A percentile compares a stretch with the other conserved stretches of the same genome.
Evolutionary conservation across 2,888 invertebrate species (phyloP).

Genomic region (Papilio gigon): DNA sequence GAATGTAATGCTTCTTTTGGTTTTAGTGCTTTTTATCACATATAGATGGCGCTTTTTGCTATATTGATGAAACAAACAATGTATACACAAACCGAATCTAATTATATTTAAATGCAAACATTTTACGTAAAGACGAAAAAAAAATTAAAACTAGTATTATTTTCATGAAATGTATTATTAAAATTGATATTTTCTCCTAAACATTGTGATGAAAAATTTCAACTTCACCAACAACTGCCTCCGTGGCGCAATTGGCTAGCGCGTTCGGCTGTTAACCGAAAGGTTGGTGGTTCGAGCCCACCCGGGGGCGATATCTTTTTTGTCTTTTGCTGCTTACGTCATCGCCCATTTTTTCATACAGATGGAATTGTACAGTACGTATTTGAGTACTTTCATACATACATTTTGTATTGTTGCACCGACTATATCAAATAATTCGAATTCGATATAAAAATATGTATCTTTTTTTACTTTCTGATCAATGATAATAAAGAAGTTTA

Average conservation of each 20-base stretch:
- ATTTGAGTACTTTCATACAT: no score
- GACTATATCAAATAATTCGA: no score
- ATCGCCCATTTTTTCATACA: no score
- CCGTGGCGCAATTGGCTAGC: conserved; percentile 98
- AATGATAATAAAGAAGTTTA: neutral
- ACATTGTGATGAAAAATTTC: conserved; percentile 54
- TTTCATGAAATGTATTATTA: neutral
- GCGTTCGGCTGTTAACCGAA: conserved; percentile 99
- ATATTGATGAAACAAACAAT: neutral
- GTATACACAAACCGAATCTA: no score
- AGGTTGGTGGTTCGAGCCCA: conserved; percentile 99
- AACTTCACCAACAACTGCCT: conserved; percentile 65
- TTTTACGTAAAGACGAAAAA: neutral
- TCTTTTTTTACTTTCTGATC: no score
- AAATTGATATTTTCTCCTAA: neutral
- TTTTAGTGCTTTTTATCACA: neutral
- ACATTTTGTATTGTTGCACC: no score
- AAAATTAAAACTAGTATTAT: neutral
- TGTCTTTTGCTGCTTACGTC: conserved; percentile 58
- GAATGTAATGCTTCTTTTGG: neutral
- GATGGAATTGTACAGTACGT: no score
- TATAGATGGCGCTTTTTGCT: conserved; percentile 7
- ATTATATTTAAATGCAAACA: neutral
- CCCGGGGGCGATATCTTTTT: conserved; percentile 91
- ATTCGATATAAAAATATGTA: no score